Percentiles rank a stretch among this genome's conserved stretches.
These are phyloP conservation scores for Fabriciana adippe DNA, from an alignment of 2,888 invertebrate species.

Conservation along the genomic window DNA sequence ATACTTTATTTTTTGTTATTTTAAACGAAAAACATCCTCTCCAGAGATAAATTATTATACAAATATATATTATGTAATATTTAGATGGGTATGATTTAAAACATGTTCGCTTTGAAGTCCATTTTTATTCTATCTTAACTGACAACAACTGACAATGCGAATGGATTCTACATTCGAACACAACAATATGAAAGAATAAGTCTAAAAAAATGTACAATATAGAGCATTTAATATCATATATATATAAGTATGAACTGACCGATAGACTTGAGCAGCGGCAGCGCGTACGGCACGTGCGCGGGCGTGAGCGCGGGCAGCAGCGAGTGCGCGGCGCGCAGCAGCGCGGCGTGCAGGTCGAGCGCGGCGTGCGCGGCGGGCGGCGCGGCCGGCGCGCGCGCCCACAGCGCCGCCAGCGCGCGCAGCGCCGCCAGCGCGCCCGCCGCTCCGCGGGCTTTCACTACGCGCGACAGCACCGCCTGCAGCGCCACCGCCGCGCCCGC, in stretches of 20 bases:
- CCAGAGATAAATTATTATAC: too few species aligned
- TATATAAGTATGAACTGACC: slow-evolving; percentile 62
- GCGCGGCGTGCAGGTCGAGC: slow-evolving; percentile 59
- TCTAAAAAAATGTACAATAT: too few species aligned
- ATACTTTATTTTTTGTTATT: not conserved
- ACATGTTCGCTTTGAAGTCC: not conserved
- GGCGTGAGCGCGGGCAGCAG: slow-evolving; percentile 85
- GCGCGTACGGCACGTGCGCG: slow-evolving; percentile 84
- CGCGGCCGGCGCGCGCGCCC: slow-evolving; percentile 62
- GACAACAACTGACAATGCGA: too few species aligned
- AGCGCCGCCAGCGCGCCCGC: slow-evolving; percentile 57
- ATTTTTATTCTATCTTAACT: too few species aligned
- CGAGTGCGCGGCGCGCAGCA: slow-evolving; percentile 85
- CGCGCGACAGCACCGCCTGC: slow-evolving; percentile 62
- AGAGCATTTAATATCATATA: too few species aligned
- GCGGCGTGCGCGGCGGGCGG: slow-evolving; percentile 65
- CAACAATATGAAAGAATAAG: too few species aligned
- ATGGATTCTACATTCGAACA: too few species aligned
- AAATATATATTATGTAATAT: too few species aligned
- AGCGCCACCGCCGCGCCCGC: slow-evolving; percentile 67
- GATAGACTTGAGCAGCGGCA: slow-evolving; percentile 87
- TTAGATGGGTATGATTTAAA: not conserved
- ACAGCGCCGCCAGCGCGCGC: slow-evolving; percentile 87
- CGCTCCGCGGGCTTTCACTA: slow-evolving; percentile 64
- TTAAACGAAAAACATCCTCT: too few species aligned